phyloP scores from a whole-genome alignment of 2,888 invertebrate species.

The Lepidonotus clava region DNA sequence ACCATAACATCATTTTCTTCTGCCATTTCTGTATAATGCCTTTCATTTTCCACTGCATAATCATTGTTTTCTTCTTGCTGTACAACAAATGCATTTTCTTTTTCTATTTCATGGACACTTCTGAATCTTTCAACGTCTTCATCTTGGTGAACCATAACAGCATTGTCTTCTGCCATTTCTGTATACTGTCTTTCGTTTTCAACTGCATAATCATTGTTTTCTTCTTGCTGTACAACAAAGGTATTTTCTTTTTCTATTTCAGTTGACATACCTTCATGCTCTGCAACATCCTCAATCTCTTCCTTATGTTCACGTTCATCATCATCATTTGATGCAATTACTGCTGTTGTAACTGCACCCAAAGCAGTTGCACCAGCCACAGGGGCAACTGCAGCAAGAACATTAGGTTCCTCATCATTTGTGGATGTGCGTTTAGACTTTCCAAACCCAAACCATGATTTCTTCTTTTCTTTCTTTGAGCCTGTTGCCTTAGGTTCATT shows the following conservation, averaged over 20 bases:
- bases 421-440: background rate
- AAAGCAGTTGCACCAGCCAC: background rate
- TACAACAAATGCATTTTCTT: background rate
- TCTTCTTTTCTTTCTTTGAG: background rate
- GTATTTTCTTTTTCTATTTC: no score
- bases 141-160: no score
- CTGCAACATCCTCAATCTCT: no score
- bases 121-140: background rate
- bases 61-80: no score
- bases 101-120: background rate
- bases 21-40: no score
- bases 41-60: no score
- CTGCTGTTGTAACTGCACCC: background rate
- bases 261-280: no score
- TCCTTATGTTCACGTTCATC: background rate
- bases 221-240: no score
- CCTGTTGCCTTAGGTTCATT: background rate
- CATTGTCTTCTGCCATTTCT: no score
- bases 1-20: no score
- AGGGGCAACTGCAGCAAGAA: background rate
- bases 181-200: no score
- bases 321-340: background rate
- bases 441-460: constrained; percentile 2
- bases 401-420: background rate
- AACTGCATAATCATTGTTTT: no score